phyloP scores from a whole-genome alignment of 2,113 vertebrate species.

The Epinephelus moara region DNA sequence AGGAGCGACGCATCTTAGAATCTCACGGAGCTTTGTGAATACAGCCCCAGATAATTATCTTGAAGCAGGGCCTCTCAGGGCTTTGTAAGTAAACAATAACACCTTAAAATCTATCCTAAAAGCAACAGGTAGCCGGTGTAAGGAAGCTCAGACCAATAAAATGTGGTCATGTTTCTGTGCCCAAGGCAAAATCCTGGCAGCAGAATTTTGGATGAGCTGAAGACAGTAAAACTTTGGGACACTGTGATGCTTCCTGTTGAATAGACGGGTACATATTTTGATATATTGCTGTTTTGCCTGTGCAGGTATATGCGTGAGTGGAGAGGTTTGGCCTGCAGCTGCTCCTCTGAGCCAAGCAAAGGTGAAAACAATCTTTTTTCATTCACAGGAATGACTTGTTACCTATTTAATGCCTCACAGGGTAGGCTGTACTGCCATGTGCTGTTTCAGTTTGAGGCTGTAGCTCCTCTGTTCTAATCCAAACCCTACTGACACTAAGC shows the following conservation, averaged over 20 bases:
- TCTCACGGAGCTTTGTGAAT: no score
- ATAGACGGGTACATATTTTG: background rate
- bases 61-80: no score
- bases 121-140: no score
- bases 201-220: no score
- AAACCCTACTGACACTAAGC: background rate
- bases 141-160: no score
- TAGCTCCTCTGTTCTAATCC: no score
- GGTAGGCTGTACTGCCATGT: background rate
- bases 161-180: no score
- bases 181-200: no score
- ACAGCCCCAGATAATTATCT: no score
- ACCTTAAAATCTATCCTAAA: no score
- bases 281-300: background rate
- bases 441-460: background rate
- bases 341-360: constrained; percentile 1
- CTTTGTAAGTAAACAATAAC: no score
- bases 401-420: background rate
- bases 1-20: no score
- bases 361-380: background rate
- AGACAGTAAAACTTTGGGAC: background rate
- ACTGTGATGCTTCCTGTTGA: background rate
- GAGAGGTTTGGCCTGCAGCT: constrained; percentile 34
- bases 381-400: background rate
- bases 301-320: constrained; percentile 45